Evolutionary conservation across 1,140 invertebrate species (phyloP).

Genomic region (Zophobas morio): DNA sequence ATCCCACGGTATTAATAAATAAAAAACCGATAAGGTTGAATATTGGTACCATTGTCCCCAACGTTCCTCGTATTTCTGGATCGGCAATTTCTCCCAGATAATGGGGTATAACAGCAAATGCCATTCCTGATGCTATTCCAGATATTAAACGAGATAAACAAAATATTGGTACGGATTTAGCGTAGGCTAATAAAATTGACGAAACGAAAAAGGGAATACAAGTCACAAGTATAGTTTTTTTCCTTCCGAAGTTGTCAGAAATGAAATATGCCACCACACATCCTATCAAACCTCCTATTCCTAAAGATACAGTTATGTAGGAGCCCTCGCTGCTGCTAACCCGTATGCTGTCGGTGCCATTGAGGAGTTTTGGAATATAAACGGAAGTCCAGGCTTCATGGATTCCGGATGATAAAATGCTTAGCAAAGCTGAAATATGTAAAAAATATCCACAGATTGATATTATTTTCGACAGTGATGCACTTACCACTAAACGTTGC

Average conservation of each 20-base stretch:
- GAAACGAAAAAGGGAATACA: conserved; percentile 76
- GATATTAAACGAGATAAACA: conserved; percentile 71
- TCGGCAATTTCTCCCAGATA: conserved; percentile 81
- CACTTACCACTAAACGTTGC: conserved; percentile 14
- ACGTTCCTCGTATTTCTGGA: conserved; percentile 75
- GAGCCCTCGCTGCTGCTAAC: conserved; percentile 63
- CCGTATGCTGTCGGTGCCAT: conserved; percentile 40
- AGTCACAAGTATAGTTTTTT: conserved; percentile 76
- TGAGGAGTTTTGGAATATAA: conserved; percentile 3
- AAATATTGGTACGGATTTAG: conserved; percentile 69
- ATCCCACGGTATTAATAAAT: conserved; percentile 77
- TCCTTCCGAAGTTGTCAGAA: conserved; percentile 75
- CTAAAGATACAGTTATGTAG: conserved; percentile 62
- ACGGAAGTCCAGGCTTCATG: conserved; percentile 31
- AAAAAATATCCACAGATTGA: neutral
- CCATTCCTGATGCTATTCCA: conserved; percentile 79
- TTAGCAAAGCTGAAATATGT: conserved; percentile 8
- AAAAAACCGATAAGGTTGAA: conserved; percentile 75
- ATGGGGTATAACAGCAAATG: conserved; percentile 77
- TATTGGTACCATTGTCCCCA: conserved; percentile 60
- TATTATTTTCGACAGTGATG: neutral
- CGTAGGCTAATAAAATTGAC: conserved; percentile 76
- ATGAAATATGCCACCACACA: conserved; percentile 60
- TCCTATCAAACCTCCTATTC: conserved; percentile 28
- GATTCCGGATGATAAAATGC: neutral